These are phyloP conservation scores for Corythaixoides concolor DNA, from an alignment of 2,113 vertebrate species.

Conservation along the genomic window DNA sequence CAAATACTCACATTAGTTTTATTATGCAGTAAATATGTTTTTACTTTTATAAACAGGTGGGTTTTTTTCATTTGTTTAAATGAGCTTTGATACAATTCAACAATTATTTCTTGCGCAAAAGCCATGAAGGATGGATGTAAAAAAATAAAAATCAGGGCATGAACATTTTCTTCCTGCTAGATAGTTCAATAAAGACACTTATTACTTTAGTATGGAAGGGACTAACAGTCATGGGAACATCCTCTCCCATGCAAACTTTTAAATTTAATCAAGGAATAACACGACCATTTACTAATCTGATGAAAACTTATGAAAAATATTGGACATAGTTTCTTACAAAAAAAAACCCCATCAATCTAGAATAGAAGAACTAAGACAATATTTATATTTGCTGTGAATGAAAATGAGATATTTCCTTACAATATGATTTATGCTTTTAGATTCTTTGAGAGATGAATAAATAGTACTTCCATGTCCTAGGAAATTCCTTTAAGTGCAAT, in stretches of 20 bases:
- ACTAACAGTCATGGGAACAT: not conserved
- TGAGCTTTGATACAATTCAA: not conserved
- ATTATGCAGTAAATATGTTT: not conserved
- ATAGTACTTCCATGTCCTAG: not conserved
- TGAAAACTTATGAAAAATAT: not conserved
- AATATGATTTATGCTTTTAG: not conserved
- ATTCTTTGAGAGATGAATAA: not conserved
- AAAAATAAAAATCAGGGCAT: not conserved
- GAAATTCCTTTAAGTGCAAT: not conserved
- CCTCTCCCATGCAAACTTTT: not conserved
- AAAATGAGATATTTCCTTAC: not conserved
- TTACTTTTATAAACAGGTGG: not conserved
- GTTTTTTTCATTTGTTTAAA: not conserved
- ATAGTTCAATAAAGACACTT: not conserved
- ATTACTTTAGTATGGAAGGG: not conserved
- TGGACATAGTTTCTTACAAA: not conserved
- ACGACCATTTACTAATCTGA: not conserved
- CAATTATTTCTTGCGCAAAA: not conserved
- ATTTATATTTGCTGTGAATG: not conserved
- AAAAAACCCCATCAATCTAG: not conserved
- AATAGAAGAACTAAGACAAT: not conserved
- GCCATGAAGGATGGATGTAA: not conserved
- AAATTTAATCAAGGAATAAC: not conserved
- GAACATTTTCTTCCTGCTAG: not conserved
- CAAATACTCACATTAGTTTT: not conserved